These are phyloP conservation scores for Ptyas mucosa DNA, from an alignment of 2,113 vertebrate genomes.

Conservation along the genomic window DNA sequence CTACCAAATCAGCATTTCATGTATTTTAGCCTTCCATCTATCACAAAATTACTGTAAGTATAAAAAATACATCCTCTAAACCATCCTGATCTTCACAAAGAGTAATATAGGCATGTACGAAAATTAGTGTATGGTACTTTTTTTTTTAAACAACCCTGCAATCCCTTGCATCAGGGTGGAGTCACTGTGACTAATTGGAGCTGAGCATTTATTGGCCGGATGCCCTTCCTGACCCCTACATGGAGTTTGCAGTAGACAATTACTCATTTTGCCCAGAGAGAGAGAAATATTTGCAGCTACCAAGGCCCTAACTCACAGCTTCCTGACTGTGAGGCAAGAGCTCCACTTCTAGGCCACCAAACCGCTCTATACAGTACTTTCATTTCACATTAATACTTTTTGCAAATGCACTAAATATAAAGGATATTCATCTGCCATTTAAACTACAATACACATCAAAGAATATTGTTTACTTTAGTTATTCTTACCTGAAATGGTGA, in stretches of 20 bases:
- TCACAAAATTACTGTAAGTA: background rate
- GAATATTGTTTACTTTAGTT: background rate
- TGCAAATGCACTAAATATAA: background rate
- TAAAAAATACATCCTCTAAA: background rate
- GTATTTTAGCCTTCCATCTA: background rate
- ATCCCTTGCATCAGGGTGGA: background rate
- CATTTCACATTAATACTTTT: background rate
- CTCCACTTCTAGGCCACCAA: background rate
- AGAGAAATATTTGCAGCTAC: background rate
- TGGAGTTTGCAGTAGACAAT: background rate
- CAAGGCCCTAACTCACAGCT: background rate
- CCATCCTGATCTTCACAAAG: background rate
- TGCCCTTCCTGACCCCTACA: background rate
- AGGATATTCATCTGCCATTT: background rate
- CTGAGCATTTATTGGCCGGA: background rate
- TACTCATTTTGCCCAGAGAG: background rate
- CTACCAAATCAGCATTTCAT: background rate
- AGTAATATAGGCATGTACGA: background rate
- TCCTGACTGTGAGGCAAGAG: background rate
- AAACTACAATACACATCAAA: background rate
- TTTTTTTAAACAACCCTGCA: background rate
- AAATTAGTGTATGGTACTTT: background rate
- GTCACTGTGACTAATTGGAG: background rate
- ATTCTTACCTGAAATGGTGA: constrained; percentile 87
- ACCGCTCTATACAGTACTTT: background rate